Base-by-base conservation (phyloP, 1,140 invertebrate species). In the Notospermus geniculatus region DNA sequence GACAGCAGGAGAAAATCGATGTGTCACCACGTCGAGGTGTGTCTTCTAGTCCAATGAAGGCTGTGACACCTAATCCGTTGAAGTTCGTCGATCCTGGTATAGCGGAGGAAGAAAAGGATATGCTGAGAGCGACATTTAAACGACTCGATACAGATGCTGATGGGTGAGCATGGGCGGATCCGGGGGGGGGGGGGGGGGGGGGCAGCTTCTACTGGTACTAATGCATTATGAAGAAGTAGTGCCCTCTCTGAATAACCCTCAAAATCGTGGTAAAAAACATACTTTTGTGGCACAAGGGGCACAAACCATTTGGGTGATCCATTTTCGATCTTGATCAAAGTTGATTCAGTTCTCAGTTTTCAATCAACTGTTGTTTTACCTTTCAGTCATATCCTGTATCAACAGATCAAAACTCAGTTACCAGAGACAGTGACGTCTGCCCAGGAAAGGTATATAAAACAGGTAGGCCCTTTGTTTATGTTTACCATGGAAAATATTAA, bases 131-230 rank as follows among this genome's bases (percentile, higher is more conserved):
- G 56, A 68, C 66, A 27, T 75, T 75, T 57, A 62, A 71, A 29
- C 65, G 65, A 60, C 57, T 75, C 19, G 71, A 75, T 45, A 72
- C 71, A 41, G 73, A 75, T 67, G 58, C 61, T 28, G 73, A 75
- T 62, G 73, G 73, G 71, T 72, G 63, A 62, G 32, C n/a, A n/a
- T n/a, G n/a, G n/a, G n/a, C n/a, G n/a, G n/a, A n/a, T n/a, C n/a
- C n/a, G n/a, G n/a, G n/a, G n/a, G n/a, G n/a, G n/a, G n/a, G n/a
- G n/a, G n/a, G n/a, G n/a, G n/a, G n/a, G n/a, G n/a, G n/a, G n/a
- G n/a, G n/a, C n/a, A n/a, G n/a, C n/a, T n/a, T n/a, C n/a, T n/a
- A n/a, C n/a, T n/a, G n/a, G n/a, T n/a, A n/a, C n/a, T n/a, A n/a
- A n/a, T n/a, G n/a, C n/a, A n/a, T n/a, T n/a, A n/a, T n/a, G n/a